Percentiles rank a stretch among this genome's conserved stretches.
phyloP scores from a whole-genome alignment of 2,797 vertebrate species.

The Cynopterus sphinx region DNA sequence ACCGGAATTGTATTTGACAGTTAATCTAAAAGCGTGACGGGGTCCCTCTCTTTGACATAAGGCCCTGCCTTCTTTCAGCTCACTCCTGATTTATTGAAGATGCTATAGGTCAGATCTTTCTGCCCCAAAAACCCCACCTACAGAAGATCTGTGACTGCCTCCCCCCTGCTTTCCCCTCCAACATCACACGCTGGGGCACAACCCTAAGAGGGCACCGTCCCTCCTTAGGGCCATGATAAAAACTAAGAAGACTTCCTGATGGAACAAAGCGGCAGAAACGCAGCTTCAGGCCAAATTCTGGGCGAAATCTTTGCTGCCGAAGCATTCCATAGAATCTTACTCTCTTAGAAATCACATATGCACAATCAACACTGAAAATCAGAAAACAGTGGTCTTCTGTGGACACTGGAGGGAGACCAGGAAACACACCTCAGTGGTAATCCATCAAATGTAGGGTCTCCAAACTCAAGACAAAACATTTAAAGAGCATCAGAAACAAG shows the following conservation, averaged over 20 bases:
- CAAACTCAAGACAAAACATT: neutral
- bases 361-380: neutral
- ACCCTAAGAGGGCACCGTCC: neutral
- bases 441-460: neutral
- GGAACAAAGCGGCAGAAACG: neutral
- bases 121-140: neutral
- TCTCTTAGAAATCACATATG: neutral
- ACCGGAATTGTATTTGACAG: neutral
- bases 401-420: neutral
- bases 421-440: neutral
- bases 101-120: neutral
- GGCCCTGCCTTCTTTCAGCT: neutral
- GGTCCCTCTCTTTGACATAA: neutral
- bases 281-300: neutral
- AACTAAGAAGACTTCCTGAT: neutral
- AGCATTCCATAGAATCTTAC: neutral
- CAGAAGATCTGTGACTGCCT: neutral
- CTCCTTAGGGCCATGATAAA: neutral
- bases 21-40: neutral
- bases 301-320: neutral
- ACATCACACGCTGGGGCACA: neutral
- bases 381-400: neutral
- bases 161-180: neutral
- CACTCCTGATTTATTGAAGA: neutral
- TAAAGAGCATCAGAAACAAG: neutral